phyloP scores from a whole-genome alignment of 2,888 invertebrate species.

The Athetis lepigone region DNA sequence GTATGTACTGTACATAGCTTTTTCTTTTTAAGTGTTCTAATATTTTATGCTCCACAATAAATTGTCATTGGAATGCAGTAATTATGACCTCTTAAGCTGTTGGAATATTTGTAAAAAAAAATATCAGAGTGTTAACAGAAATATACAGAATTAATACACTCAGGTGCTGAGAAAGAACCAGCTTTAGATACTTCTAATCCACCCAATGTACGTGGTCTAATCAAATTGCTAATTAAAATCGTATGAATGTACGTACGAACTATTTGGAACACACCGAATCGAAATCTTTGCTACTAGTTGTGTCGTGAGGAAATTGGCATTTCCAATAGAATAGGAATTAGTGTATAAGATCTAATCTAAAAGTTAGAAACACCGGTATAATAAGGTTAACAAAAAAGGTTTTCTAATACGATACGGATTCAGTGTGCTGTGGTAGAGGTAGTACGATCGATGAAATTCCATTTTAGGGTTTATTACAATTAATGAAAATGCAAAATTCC shows the following conservation, averaged over 20 bases:
- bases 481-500: conserved; percentile 1
- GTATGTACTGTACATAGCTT: no score
- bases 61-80: no score
- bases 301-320: conserved; percentile 40
- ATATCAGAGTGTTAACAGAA: not conserved
- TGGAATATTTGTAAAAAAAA: not conserved
- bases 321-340: conserved; percentile 38
- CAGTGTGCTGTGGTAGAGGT: not conserved
- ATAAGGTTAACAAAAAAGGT: conserved; percentile 22
- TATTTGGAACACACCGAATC: conserved; percentile 21
- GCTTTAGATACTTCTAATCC: conserved; percentile 22
- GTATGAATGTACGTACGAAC: conserved; percentile 15
- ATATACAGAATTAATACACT: not conserved
- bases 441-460: conserved; percentile 7
- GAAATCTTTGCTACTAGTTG: conserved; percentile 37
- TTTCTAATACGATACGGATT: conserved; percentile 10
- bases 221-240: conserved; percentile 47
- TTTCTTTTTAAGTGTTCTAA: no score
- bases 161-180: not conserved
- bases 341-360: conserved; percentile 43
- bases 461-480: conserved; percentile 22
- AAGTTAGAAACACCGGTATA: conserved; percentile 29
- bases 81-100: no score
- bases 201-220: conserved; percentile 23
- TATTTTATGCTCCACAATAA: no score